Evolutionary conservation across 2,113 vertebrate species (phyloP).

Genomic region (Chelonoidis abingdonii): DNA sequence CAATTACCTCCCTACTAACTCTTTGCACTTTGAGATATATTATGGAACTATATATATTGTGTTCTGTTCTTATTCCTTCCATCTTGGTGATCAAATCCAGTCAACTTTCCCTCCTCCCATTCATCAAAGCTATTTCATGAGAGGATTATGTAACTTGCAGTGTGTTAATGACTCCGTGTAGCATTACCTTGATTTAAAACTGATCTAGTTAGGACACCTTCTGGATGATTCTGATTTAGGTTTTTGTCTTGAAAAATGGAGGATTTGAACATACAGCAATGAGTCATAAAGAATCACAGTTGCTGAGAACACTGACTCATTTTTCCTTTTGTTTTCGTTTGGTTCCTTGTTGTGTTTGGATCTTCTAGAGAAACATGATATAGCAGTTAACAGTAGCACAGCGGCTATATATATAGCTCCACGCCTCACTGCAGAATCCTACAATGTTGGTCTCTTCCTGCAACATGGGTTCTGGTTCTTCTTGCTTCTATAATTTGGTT

Average conservation of each 20-base stretch:
- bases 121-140: not conserved
- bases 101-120: not conserved
- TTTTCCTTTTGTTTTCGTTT: constrained; percentile 11
- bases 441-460: constrained; percentile 21
- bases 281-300: not conserved
- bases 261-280: not conserved
- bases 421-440: constrained; percentile 24
- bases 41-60: not conserved
- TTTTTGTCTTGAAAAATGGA: constrained; percentile 51
- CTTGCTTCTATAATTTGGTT: constrained; percentile 50
- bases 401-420: constrained; percentile 40
- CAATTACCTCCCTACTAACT: not conserved
- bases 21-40: not conserved
- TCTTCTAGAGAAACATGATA: constrained; percentile 25
- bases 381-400: constrained; percentile 6
- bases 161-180: constrained; percentile 20
- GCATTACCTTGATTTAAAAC: constrained; percentile 70
- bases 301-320: not conserved
- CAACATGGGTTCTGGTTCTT: constrained; percentile 28
- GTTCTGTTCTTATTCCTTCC: not conserved
- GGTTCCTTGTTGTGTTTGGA: not conserved
- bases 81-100: not conserved
- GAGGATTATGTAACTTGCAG: not conserved
- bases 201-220: constrained; percentile 77
- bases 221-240: constrained; percentile 61